Base-by-base conservation (phyloP, 2,113 vertebrate species). In the Tragelaphus imberbis region DNA sequence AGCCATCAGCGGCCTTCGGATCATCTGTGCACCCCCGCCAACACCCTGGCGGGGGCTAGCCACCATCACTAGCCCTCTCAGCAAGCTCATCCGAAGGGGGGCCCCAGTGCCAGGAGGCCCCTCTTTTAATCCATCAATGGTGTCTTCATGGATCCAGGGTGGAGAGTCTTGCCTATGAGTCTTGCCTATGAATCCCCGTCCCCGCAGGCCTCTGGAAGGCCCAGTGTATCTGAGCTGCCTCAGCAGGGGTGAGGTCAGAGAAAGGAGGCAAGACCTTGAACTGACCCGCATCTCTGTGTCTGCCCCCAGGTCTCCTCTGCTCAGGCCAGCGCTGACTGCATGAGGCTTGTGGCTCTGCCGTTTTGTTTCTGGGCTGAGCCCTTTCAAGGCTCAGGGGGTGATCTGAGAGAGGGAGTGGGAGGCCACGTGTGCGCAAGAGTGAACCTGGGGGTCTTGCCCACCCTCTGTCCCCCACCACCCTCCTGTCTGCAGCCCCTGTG, bases 401-500 rank as follows among this genome's bases (percentile, higher is more conserved):
- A 85, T 40, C 25, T 19, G 30, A 14, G 68, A 44, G 86, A 44
- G 28, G 81, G 33, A 53, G 40, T 36, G 13, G 55, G 63, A 59
- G 28, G 33, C n/a, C 33, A 23, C 0, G 33, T 1, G 5, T 4
- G 27, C 3, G 1, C 12, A 0, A 2, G 82, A 10, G 28, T 4
- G 19, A 80, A 44, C 1, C 17, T 2, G 9, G 21, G n/a, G 33
- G 33, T 7, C 2, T 40, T 0, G 7, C 15, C 33, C 19, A 3
- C 1, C 14, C 40, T 23, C 21, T 8, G 10, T 0, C 15, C 30
- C 21, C 7, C 1, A 8, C 0, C 0, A 25, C 33, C 51, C 5
- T 0, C 25, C 63, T 2, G 0, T 15, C 15, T 0, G 0, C 0
- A 7, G 12, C 27, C 55, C 59, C 65, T 51, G 5, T 8, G 55